Evolutionary conservation across 2,113 vertebrate genomes (phyloP).

Genomic region (Lepus americanus): DNA sequence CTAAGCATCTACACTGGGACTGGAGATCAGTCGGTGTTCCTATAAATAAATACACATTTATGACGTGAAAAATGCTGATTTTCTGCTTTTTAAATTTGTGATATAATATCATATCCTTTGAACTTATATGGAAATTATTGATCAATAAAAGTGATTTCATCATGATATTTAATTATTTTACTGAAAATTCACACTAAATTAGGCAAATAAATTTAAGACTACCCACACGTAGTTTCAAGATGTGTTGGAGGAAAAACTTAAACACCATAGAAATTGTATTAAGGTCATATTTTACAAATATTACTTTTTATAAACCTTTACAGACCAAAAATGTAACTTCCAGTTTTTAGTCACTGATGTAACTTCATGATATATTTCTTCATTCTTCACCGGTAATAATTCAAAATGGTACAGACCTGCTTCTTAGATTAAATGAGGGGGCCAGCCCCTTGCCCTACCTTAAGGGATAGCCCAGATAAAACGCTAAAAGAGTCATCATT

Average conservation of each 20-base stretch:
- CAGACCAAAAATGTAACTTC: background rate
- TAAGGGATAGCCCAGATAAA: background rate
- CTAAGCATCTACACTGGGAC: background rate
- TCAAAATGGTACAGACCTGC: background rate
- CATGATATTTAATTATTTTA: conserved; percentile 2
- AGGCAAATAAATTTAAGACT: conserved; percentile 30
- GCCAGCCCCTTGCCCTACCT: background rate
- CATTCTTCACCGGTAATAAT: background rate
- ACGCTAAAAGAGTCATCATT: background rate
- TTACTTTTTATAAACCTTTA: background rate
- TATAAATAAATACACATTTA: background rate
- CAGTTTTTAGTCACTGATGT: background rate
- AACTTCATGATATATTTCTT: background rate
- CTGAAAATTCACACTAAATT: conserved; percentile 44
- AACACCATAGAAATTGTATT: background rate
- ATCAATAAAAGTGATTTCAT: background rate
- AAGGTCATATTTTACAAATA: background rate
- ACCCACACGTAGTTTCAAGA: background rate
- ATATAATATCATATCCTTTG: background rate
- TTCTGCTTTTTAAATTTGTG: background rate
- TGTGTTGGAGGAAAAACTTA: background rate
- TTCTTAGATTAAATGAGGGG: conserved; percentile 17
- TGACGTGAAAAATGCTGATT: background rate
- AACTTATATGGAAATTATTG: background rate
- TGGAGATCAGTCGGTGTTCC: background rate